Evolutionary conservation across 2,888 invertebrate genomes (phyloP).

Genomic region (Gibbula magus): DNA sequence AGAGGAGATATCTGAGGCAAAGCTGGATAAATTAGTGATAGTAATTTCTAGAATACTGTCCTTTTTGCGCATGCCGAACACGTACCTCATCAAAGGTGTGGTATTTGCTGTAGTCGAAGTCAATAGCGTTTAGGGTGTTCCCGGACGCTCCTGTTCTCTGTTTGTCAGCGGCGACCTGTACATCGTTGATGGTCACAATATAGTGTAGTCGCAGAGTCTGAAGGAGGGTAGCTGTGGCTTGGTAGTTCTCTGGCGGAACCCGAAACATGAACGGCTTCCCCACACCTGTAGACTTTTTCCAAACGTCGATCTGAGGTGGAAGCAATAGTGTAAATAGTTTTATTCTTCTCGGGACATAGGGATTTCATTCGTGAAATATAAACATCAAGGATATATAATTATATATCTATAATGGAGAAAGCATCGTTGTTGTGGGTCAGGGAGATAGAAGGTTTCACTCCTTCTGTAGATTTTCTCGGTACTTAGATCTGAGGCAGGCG

Average conservation of each 20-base stretch:
- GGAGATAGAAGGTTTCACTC: no score
- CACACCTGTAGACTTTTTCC: constrained; percentile 28
- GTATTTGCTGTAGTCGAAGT: constrained; percentile 48
- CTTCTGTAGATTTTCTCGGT: no score
- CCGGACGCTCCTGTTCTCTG: constrained; percentile 27
- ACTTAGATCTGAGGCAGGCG: no score
- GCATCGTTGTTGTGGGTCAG: no score
- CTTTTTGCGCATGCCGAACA: not conserved
- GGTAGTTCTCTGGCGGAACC: constrained; percentile 9
- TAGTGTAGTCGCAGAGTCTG: constrained; percentile 25
- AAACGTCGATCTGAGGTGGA: constrained; percentile 30
- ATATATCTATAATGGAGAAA: no score
- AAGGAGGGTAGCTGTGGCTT: not conserved
- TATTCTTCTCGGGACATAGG: no score
- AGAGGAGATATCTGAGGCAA: no score
- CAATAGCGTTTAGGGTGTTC: constrained; percentile 2
- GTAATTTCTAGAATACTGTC: no score
- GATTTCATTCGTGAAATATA: no score
- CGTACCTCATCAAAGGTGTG: constrained; percentile 48
- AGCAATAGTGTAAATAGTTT: not conserved
- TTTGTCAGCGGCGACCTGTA: constrained; percentile 39
- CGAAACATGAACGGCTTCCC: constrained; percentile 30
- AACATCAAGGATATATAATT: no score
- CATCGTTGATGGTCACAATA: constrained; percentile 39
- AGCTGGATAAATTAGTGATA: no score